These are phyloP conservation scores for Mirza zaza DNA, from an alignment of 2,113 vertebrate genomes.

Conservation along the genomic window DNA sequence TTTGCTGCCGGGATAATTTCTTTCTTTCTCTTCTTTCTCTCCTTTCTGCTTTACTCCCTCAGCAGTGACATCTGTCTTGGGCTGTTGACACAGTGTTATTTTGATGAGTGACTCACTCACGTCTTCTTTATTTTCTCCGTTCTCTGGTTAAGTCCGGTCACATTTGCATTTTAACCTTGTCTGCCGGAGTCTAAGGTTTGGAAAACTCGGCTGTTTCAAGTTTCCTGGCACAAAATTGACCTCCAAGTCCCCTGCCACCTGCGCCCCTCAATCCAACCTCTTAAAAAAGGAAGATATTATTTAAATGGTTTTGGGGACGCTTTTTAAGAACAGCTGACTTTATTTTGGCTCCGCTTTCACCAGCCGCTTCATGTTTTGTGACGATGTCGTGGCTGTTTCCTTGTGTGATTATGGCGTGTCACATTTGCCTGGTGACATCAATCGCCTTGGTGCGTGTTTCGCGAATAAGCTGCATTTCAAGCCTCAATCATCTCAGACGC, in stretches of 20 bases:
- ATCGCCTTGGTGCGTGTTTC: background rate
- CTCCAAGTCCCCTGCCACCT: background rate
- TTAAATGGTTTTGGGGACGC: conserved; percentile 10
- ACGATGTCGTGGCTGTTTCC: background rate
- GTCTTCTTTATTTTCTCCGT: conserved; percentile 56
- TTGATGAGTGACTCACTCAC: conserved; percentile 55
- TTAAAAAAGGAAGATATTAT: background rate
- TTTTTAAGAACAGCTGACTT: background rate
- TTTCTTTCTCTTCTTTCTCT: background rate
- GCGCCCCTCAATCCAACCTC: too few relatives aligned
- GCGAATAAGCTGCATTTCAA: background rate
- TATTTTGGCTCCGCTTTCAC: background rate
- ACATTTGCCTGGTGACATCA: background rate
- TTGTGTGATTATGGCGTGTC: background rate
- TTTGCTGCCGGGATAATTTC: background rate
- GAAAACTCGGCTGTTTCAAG: conserved; percentile 48
- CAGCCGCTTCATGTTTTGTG: background rate
- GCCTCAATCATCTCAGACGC: background rate
- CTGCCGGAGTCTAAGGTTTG: background rate
- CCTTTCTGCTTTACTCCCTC: background rate
- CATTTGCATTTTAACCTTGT: conserved; percentile 55
- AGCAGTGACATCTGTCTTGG: conserved; percentile 8
- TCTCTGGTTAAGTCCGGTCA: conserved; percentile 44
- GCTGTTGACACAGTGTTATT: conserved; percentile 48
- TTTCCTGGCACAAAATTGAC: background rate